Base-by-base conservation (phyloP, 2,797 vertebrate genomes). In the Danionella dracula region DNA sequence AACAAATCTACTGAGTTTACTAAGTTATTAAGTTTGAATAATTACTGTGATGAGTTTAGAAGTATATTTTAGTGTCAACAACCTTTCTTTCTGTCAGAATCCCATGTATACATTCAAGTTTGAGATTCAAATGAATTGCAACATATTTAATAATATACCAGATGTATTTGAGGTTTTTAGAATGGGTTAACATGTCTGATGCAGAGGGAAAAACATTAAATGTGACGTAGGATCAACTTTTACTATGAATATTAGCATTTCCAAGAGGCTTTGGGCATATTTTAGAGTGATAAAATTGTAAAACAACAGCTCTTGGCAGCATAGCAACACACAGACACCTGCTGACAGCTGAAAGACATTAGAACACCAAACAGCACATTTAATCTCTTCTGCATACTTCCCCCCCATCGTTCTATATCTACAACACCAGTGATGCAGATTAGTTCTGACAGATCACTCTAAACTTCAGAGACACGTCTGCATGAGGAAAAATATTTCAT, bases 91-190 rank as follows among this genome's bases (percentile, higher is more conserved):
- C 23, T 15, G 16, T 42, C 9, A 66, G 68, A 77, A 58, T 56
- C 58, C 75, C 66, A 74, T 83, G 84, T 86, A 83, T 80, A 80
- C 80, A 81, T 70, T 75, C 42, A 71, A 41, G 76, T 66, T 75
- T 76, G 72, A 1, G 49, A 48, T 49, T 75, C 48, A 79, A 83
- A 81, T 76, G 71, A 72, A 54, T 76, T 81, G 60, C 66, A 69
- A 73, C 40, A 57, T 19, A 34, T 38, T 21, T 61, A 77, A 76
- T 23, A 16, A 60, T 61, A 70, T 51, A 66, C 70, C 64, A 66
- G 72, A 63, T 76, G 40, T 40, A 65, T n/a, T n/a, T n/a, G n/a
- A n/a, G n/a, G n/a, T n/a, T n/a, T n/a, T n/a, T n/a, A 68, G 73
- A 72, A 56, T 73, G 80, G 75, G 75, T 70, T 19, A 37, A 66